Evolutionary conservation across 2,113 vertebrate genomes (phyloP).

Genomic region (Engystomops pustulosus): DNA sequence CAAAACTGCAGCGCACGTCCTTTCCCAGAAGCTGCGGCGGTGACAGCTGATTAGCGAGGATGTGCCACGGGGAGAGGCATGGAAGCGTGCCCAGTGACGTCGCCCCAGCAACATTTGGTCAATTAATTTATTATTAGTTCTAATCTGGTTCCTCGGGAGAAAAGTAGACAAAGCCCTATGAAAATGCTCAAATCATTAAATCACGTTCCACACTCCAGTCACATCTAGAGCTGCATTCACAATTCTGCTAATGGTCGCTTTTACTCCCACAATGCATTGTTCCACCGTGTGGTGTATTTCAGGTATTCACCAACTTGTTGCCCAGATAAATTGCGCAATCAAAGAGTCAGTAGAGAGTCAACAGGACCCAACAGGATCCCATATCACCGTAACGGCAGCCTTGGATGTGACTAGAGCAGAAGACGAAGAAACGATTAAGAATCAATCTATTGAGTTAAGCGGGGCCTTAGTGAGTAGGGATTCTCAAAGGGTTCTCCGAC

Average conservation of each 20-base stretch:
- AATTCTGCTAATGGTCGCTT: background rate
- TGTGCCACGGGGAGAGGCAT: background rate
- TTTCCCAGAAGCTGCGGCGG: background rate
- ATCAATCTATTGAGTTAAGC: background rate
- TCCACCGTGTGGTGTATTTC: background rate
- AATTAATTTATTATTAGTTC: conserved; percentile 2
- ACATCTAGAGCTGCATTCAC: background rate
- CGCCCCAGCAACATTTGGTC: background rate
- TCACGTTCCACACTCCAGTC: background rate
- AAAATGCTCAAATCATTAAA: background rate
- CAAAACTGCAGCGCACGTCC: background rate
- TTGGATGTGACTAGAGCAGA: background rate
- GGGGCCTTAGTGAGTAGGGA: background rate
- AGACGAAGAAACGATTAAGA: no score
- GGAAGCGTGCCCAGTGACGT: background rate
- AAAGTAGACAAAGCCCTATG: background rate
- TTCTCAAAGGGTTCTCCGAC: no score
- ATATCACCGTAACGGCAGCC: background rate
- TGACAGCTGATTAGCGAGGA: conserved; percentile 13
- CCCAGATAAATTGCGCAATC: no score
- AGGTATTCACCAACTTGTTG: no score
- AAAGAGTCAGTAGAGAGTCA: no score
- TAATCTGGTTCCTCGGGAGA: background rate
- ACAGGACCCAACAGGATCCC: no score
- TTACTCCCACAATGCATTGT: background rate